Evolutionary conservation across 2,888 invertebrate species (phyloP).

Genomic region (Drosophila quinaria): DNA sequence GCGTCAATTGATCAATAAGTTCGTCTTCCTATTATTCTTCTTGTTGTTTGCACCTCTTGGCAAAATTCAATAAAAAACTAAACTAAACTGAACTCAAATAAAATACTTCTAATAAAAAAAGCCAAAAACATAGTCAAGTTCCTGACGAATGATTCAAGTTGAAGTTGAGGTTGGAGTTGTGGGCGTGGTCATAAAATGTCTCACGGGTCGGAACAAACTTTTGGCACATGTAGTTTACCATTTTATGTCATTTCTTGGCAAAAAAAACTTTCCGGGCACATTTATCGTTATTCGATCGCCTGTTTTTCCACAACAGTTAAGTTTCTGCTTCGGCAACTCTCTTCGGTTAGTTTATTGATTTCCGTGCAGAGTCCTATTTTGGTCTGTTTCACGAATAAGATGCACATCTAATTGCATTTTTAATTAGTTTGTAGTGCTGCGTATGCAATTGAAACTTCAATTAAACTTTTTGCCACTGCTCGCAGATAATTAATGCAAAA

Average conservation of each 20-base stretch:
- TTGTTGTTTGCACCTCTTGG: conserved; percentile 36
- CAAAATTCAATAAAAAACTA: conserved; percentile 35
- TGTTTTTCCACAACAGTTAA: conserved; percentile 1
- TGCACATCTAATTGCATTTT: conserved; percentile 62
- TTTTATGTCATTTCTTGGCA: conserved; percentile 56
- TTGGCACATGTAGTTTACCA: conserved; percentile 30
- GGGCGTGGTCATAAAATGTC: conserved; percentile 31
- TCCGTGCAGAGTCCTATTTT: conserved; percentile 22
- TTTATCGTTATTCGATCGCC: conserved; percentile 41
- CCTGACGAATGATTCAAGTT: conserved; percentile 12
- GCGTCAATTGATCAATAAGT: conserved; percentile 34
- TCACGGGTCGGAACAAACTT: conserved; percentile 16
- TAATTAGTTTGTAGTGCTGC: conserved; percentile 68
- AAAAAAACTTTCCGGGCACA: conserved; percentile 20
- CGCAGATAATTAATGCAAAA: conserved; percentile 77
- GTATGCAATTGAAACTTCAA: conserved; percentile 73
- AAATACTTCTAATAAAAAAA: conserved; percentile 41
- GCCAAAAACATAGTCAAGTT: background rate
- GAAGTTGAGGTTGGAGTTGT: background rate
- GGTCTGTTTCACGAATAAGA: background rate
- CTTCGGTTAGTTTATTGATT: conserved; percentile 34
- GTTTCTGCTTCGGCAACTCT: background rate
- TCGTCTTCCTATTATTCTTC: background rate
- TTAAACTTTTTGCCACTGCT: conserved; percentile 66
- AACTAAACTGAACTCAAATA: conserved; percentile 40